These are phyloP conservation scores for Phragmatobia fuliginosa DNA, from an alignment of 2,888 invertebrate genomes.

Conservation along the genomic window DNA sequence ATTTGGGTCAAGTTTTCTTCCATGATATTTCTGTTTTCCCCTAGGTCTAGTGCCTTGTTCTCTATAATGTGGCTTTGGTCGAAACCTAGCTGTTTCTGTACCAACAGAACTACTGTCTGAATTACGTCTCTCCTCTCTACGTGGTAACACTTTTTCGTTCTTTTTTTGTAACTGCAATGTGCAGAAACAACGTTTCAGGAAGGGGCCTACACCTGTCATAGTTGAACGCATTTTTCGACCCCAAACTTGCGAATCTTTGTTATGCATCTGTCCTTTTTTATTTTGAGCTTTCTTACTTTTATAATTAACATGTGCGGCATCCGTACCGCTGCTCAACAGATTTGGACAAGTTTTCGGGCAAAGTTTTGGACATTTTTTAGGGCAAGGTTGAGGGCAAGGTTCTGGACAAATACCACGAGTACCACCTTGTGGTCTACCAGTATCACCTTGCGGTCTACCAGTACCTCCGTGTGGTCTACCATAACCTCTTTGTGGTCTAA, in stretches of 20 bases:
- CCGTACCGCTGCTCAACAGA: constrained; percentile 25
- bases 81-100: constrained; percentile 25
- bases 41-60: constrained; percentile 8
- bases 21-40: constrained; percentile 2
- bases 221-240: constrained; percentile 37
- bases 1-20: constrained; percentile 34
- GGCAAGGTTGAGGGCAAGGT: constrained; percentile 11
- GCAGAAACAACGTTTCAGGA: constrained; percentile 61
- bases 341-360: constrained; percentile 14
- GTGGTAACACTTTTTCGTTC: constrained; percentile 18
- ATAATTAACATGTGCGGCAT: constrained; percentile 3
- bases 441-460: constrained; percentile 17
- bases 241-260: constrained; percentile 46
- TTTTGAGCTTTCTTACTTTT: constrained; percentile 35
- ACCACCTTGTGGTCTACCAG: constrained; percentile 9
- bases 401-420: constrained; percentile 6
- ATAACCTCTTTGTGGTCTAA: background rate
- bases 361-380: constrained; percentile 17
- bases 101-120: constrained; percentile 18
- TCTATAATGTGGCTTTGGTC: constrained; percentile 7
- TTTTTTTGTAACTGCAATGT: constrained; percentile 51
- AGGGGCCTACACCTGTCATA: constrained; percentile 43
- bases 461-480: constrained; percentile 7
- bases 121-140: constrained; percentile 2
- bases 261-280: constrained; percentile 20